Base-by-base conservation (phyloP, 2,888 invertebrate species). In the Pristionchus mayeri region DNA sequence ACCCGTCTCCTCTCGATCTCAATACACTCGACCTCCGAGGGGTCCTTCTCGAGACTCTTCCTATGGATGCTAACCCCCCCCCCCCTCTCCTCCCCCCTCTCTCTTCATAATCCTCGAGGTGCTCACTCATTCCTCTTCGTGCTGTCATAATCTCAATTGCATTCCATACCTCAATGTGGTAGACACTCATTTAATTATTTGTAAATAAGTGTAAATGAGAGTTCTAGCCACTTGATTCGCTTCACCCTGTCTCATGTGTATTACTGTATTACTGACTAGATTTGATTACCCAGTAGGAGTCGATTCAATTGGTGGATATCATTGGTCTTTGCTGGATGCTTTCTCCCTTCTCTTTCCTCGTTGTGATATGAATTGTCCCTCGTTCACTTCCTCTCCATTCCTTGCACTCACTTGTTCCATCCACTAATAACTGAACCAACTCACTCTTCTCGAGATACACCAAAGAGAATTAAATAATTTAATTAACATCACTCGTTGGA, bases 341-440 rank as follows among this genome's bases (percentile, higher is more conserved):
- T 78, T n/a, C 48, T 37, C n/a, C 24, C 24, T 11, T 40, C 24
- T 24, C 30, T 30, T 78, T 50, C 50, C 18, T 50, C 30, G 27
- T 50, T 80, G 80, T 80, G 80, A 80, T 80, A 80, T 57, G n/a
- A 37, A 37, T 27, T 21, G 6, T n/a, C 24, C 57, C 21, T 21
- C 13, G 21, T 40, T 80, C 50, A 78, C 76, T 78, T 78, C 18
- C 76, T 30, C 50, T 80, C 24, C 18, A 30, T 9, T 34, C 44
- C 57, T 80, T 80, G 21, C 24, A 57, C 57, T 80, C 80, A 80
- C 80, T 80, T 50, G 50, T 27, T 40, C 48, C 30, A 30, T 40
- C 16, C 50, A 78, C 76, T 78, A 78, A 78, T 78, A 78, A 78
- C 76, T 44, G 44, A n/a, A 78, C 50, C 48, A 50, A 78, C 40